phyloP scores from a whole-genome alignment of 2,797 vertebrate species.

The Anisognathus igniventris region DNA sequence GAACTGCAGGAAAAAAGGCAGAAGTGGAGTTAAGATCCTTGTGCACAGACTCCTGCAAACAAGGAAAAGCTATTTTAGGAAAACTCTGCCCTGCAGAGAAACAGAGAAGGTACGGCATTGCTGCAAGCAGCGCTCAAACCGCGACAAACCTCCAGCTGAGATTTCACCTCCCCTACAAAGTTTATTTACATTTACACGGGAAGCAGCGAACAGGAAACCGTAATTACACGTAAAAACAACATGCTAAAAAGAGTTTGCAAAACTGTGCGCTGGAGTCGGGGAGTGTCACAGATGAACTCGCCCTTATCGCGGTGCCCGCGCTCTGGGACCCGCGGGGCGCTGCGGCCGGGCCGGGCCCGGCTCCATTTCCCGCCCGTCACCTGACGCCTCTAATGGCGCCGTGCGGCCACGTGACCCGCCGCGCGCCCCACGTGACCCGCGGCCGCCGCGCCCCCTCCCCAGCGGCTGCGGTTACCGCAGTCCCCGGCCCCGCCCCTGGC shows the following conservation, averaged over 20 bases:
- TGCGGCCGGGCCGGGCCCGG: not conserved
- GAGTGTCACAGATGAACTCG: accelerated
- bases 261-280: accelerated
- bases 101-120: accelerated
- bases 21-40: not conserved
- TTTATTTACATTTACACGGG: not conserved
- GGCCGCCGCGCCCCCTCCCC: not conserved
- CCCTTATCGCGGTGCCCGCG: accelerated
- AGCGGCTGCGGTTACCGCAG: conserved; percentile 43
- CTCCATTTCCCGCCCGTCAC: conserved; percentile 18
- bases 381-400: conserved; percentile 35
- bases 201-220: not conserved
- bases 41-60: accelerated
- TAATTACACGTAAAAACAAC: accelerated
- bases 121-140: accelerated
- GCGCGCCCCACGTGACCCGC: not conserved
- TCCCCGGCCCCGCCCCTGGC: not conserved
- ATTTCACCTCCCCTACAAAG: not conserved
- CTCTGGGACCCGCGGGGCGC: not conserved
- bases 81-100: not conserved
- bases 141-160: accelerated
- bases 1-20: not conserved
- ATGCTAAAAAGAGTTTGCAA: too few species aligned
- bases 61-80: not conserved
- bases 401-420: not conserved